These are phyloP conservation scores for Cyprinus carpio DNA, from an alignment of 2,113 vertebrate species.

Conservation along the genomic window DNA sequence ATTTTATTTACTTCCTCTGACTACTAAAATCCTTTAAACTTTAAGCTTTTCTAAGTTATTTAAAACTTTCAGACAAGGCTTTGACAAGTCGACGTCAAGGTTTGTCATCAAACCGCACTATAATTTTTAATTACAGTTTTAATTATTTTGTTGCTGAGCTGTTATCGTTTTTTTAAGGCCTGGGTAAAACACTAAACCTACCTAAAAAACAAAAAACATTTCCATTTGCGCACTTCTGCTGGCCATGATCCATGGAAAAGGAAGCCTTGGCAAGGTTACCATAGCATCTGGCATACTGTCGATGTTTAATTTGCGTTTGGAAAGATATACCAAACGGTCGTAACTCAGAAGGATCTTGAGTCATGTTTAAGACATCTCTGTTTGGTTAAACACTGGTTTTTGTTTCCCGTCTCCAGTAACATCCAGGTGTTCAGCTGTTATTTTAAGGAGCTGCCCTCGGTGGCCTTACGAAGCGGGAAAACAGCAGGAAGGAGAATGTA, in stretches of 20 bases:
- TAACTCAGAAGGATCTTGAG: not conserved
- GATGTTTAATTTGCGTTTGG: not conserved
- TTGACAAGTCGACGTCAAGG: not conserved
- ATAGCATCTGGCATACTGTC: not conserved
- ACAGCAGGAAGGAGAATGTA: conserved; percentile 93
- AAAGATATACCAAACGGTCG: not conserved
- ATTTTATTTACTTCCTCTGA: not conserved
- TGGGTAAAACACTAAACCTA: conserved; percentile 8
- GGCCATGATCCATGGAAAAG: conserved; percentile 17
- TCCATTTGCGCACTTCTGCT: not conserved
- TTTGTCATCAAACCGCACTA: not conserved
- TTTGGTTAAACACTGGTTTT: not conserved
- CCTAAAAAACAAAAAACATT: not conserved
- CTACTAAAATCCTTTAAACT: not conserved
- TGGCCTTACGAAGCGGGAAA: conserved; percentile 95
- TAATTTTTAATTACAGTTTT: too few relatives aligned
- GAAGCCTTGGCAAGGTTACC: not conserved
- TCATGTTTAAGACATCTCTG: not conserved
- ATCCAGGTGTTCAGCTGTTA: conserved; percentile 98
- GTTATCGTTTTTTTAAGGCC: not conserved
- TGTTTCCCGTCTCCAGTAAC: conserved; percentile 78
- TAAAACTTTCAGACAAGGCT: not conserved
- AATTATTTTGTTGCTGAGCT: not conserved
- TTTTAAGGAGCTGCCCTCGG: conserved; percentile 96
- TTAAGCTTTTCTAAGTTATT: not conserved